phyloP scores from a whole-genome alignment of 2,888 invertebrate genomes.

The Eristalinus sepulchralis region DNA sequence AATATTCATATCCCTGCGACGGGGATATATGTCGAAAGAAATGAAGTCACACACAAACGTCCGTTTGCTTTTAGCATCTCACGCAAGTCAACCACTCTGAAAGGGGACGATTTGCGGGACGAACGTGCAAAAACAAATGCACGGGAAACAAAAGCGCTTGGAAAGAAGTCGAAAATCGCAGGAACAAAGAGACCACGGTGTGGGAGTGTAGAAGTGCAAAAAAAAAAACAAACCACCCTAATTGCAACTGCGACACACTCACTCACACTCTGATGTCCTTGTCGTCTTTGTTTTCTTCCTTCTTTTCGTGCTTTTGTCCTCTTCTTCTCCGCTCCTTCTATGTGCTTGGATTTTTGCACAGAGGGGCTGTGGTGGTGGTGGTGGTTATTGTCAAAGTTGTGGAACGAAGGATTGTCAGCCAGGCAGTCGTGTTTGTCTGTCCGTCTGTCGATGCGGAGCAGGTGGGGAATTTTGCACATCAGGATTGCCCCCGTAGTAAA shows the following conservation, averaged over 20 bases:
- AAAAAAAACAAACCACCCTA: conserved; percentile 44
- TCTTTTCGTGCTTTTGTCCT: not conserved
- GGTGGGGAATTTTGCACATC: conserved; percentile 9
- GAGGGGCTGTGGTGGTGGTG: not conserved
- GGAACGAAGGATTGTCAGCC: not conserved
- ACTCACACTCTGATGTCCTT: conserved; percentile 1
- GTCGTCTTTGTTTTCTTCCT: conserved; percentile 30
- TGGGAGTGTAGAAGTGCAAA: not conserved
- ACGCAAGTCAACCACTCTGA: conserved; percentile 1
- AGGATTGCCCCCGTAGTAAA: conserved; percentile 60
- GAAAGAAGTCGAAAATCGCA: not conserved
- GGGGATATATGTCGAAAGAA: not conserved
- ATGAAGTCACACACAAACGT: conserved; percentile 21
- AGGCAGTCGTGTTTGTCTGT: not conserved
- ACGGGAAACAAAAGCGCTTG: not conserved
- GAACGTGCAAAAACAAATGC: not conserved
- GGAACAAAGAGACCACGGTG: not conserved
- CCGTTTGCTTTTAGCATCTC: not conserved
- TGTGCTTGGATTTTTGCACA: not conserved
- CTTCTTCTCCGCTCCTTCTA: not conserved
- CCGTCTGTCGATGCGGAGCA: not conserved
- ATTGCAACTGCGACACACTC: conserved; percentile 36
- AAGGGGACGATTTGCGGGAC: not conserved
- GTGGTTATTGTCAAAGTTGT: not conserved
- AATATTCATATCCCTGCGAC: conserved; percentile 56